Base-by-base conservation (phyloP, 53 echinoderm and acorn worm genomes). In the Echinometra lucunter region DNA sequence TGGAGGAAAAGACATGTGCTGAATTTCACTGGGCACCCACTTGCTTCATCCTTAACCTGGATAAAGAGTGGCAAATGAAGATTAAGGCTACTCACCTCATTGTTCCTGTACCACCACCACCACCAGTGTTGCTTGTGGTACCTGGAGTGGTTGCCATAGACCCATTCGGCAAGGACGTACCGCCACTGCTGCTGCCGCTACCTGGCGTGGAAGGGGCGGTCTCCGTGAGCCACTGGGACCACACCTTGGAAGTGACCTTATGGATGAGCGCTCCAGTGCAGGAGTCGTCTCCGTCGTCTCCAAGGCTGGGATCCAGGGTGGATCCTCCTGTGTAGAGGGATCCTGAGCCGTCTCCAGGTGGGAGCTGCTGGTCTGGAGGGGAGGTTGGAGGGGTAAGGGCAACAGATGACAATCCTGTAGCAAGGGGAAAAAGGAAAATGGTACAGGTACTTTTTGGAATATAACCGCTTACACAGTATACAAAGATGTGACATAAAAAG, bases 371-470 rank as follows among this genome's bases (percentile, higher is more conserved):
- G 82, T 97, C 97, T 37, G 96, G 97, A 55, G 98, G 98, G 25
- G 98, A 98, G 78, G 96, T 97, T 21, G 98, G 98, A 56, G 98
- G 97, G 35, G 98, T 93, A 19, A 93, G 81, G 81, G 93, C 93
- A 1, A 93, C 93, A 1, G 93, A 93, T 34, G 93, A 93, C 19
- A 93, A 57, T 2, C 93, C 93, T 93, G 93, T 44, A 45, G 21
- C 3, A 16, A 92, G 34, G 16, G 15, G 28, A 53, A 56, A 21
- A 27, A 32, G 28, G 34, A 88, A 4, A 88, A 34, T 53, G 8
- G n/a, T n/a, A n/a, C n/a, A n/a, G n/a, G n/a, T n/a, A n/a, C n/a
- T n/a, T n/a, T n/a, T n/a, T n/a, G n/a, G n/a, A n/a, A n/a, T n/a
- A n/a, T n/a, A n/a, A n/a, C n/a, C n/a, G n/a, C n/a, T n/a, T n/a